Evolutionary conservation across 1,140 invertebrate genomes (phyloP).

Genomic region (Zaprionus davidi): DNA sequence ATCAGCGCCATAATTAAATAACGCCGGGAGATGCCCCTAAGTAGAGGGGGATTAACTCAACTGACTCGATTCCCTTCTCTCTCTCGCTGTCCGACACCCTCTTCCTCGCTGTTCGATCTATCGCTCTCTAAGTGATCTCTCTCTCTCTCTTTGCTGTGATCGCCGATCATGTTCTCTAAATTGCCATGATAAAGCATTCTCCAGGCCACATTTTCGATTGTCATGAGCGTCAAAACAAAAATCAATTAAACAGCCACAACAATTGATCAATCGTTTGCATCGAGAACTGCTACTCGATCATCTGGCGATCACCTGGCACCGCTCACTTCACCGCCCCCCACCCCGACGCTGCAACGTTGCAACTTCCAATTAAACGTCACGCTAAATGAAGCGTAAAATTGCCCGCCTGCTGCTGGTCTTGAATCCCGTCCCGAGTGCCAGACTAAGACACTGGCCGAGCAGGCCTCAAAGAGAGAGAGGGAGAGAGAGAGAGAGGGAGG

Average conservation of each 20-base stretch:
- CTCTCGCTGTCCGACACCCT: not conserved
- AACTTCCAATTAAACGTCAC: conserved; percentile 81
- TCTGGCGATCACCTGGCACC: conserved; percentile 7
- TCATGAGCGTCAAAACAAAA: conserved; percentile 73
- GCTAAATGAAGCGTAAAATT: conserved; percentile 84
- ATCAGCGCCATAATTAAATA: conserved; percentile 84
- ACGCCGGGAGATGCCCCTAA: conserved; percentile 70
- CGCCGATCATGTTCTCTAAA: conserved; percentile 59
- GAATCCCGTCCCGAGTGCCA: conserved; percentile 43
- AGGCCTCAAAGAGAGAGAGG: not conserved
- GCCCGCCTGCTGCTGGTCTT: conserved; percentile 79
- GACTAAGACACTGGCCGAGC: conserved; percentile 16
- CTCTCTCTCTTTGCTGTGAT: conserved; percentile 23
- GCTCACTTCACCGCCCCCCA: not conserved
- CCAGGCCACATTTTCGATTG: conserved; percentile 35
- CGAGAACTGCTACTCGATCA: conserved; percentile 18
- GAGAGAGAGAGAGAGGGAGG: conserved; percentile 4
- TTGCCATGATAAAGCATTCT: conserved; percentile 62
- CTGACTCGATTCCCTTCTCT: not conserved
- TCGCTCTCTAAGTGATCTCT: not conserved
- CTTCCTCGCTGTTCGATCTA: not conserved
- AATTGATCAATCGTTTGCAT: conserved; percentile 67
- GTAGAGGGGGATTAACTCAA: conserved; percentile 6
- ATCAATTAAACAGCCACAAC: conserved; percentile 70
- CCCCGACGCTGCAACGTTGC: conserved; percentile 48